Evolutionary conservation across 2,113 vertebrate genomes (phyloP).

Genomic region (Pelecanus crispus): DNA sequence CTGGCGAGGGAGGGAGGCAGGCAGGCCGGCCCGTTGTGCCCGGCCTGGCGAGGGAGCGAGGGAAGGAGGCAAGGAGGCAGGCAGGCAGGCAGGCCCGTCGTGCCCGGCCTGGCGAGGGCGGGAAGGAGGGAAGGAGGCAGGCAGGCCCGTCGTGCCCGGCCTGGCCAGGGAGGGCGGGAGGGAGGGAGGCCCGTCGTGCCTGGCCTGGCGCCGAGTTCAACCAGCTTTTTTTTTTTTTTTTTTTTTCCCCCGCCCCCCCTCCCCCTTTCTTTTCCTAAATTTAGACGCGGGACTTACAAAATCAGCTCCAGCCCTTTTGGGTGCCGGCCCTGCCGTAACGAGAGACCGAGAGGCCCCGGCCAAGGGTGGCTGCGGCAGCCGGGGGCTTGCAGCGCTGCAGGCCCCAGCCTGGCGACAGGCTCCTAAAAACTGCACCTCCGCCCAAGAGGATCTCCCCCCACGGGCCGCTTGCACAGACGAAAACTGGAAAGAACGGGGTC

Average conservation of each 20-base stretch:
- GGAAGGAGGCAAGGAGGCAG: no score
- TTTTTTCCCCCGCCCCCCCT: no score
- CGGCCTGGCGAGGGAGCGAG: neutral
- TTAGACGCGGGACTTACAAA: neutral
- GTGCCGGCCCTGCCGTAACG: neutral
- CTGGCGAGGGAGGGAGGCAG: neutral
- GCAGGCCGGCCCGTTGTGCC: neutral
- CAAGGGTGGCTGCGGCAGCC: neutral
- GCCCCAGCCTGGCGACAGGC: neutral
- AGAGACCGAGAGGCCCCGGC: neutral
- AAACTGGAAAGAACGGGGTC: neutral
- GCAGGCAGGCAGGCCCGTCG: no score
- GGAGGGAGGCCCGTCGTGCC: neutral
- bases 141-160: no score
- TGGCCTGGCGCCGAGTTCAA: neutral
- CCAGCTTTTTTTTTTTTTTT: no score
- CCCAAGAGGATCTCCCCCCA: fast-evolving
- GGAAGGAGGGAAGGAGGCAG: no score
- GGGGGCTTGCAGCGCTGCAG: fast-evolving
- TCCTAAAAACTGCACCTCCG: fast-evolving
- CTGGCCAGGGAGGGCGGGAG: neutral
- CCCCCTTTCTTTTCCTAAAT: neutral
- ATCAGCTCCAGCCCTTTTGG: neutral
- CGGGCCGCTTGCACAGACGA: fast-evolving
- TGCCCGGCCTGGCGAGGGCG: no score